phyloP scores from a whole-genome alignment of 2,113 vertebrate genomes.

The Physeter macrocephalus region DNA sequence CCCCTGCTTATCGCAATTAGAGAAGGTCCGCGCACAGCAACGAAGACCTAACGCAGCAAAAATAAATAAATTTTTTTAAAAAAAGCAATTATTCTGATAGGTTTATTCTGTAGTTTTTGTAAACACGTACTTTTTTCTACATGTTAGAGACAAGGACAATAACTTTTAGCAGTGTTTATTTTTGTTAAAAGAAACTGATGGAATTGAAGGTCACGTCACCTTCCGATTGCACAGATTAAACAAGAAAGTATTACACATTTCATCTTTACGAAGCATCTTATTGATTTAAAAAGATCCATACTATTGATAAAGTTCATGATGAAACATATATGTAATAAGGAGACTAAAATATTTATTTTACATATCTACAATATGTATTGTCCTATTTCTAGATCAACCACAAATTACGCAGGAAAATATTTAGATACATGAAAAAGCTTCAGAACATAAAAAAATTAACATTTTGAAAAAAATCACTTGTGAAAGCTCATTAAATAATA shows the following conservation, averaged over 20 bases:
- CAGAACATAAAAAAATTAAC: constrained; percentile 77
- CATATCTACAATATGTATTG: constrained; percentile 88
- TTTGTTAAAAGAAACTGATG: constrained; percentile 70
- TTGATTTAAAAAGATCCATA: constrained; percentile 68
- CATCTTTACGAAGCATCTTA: constrained; percentile 66
- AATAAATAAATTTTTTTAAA: too few species aligned
- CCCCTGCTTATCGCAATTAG: too few species aligned
- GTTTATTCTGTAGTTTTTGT: neutral
- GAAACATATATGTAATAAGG: constrained; percentile 70
- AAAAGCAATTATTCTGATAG: neutral
- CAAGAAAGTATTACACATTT: constrained; percentile 71
- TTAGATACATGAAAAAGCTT: constrained; percentile 79
- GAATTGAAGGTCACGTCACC: constrained; percentile 65
- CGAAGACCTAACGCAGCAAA: too few species aligned
- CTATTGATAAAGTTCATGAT: constrained; percentile 64
- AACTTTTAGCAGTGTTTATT: constrained; percentile 76
- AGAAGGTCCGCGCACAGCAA: too few species aligned
- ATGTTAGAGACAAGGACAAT: constrained; percentile 52
- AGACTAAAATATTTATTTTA: constrained; percentile 87
- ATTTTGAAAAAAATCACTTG: constrained; percentile 78
- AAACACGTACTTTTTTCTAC: constrained; percentile 38
- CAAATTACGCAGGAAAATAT: constrained; percentile 81
- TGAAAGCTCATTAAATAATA: constrained; percentile 86
- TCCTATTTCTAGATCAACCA: constrained; percentile 78
- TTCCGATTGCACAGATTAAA: constrained; percentile 77